Evolutionary conservation across 2,113 vertebrate species (phyloP).

Genomic region (Verasper variegatus): DNA sequence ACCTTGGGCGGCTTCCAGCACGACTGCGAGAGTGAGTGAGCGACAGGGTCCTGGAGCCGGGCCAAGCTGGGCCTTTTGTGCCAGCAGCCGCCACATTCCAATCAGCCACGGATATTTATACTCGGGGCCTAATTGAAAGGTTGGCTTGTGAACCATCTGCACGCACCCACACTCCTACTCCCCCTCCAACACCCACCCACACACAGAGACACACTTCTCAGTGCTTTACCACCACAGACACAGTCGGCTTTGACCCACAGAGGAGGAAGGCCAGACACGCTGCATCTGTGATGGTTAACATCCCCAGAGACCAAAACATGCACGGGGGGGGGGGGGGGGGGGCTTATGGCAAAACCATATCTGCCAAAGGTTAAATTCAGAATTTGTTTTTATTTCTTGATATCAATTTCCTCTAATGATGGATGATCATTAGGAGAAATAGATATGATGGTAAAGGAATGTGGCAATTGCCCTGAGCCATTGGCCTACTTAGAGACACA

Average conservation of each 20-base stretch:
- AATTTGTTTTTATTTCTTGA: conserved; percentile 33
- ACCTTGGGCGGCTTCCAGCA: conserved; percentile 80
- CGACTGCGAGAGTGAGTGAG: conserved; percentile 68
- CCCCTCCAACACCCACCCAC: conserved; percentile 33
- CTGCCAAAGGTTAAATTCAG: conserved; percentile 45
- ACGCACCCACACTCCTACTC: conserved; percentile 66
- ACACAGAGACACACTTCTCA: conserved; percentile 41
- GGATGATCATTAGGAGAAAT: too few species aligned
- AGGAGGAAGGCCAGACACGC: conserved; percentile 57
- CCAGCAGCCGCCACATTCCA: conserved; percentile 79
- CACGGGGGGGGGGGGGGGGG: conserved; percentile 23
- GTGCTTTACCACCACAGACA: conserved; percentile 52
- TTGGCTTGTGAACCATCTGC: conserved; percentile 79
- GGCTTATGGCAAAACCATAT: conserved; percentile 26
- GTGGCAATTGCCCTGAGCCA: not conserved
- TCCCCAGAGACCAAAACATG: conserved; percentile 45
- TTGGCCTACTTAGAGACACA: not conserved
- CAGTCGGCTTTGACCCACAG: conserved; percentile 68
- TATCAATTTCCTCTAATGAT: conserved; percentile 15
- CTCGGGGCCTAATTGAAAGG: conserved; percentile 81
- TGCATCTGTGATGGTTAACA: conserved; percentile 48
- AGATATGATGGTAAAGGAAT: conserved; percentile 17
- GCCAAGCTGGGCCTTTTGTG: conserved; percentile 79
- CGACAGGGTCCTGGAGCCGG: conserved; percentile 75
- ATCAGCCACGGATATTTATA: conserved; percentile 81